A percentile compares a stretch with the other conserved stretches of the same genome.
Evolutionary conservation across 2,888 invertebrate genomes (phyloP).

Genomic region (Neuroscelio doddi): DNA sequence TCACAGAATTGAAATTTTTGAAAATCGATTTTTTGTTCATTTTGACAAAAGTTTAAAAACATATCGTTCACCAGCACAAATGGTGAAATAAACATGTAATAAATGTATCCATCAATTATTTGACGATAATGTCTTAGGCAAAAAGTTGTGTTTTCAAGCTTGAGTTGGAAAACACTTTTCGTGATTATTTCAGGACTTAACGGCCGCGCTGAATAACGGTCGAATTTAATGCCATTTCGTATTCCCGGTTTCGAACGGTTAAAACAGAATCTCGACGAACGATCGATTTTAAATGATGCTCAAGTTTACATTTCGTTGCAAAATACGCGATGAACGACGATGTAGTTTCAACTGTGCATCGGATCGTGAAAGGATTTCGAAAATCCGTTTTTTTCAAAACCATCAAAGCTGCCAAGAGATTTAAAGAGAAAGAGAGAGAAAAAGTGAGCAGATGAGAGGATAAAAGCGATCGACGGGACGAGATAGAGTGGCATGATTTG

Average conservation of each 20-base stretch:
- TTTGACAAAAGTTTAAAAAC: too few species aligned
- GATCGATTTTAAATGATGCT: slow-evolving; percentile 46
- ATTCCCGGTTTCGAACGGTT: slow-evolving; percentile 28
- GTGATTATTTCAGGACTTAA: slow-evolving; percentile 32
- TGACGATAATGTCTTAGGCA: slow-evolving; percentile 17
- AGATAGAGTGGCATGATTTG: slow-evolving; percentile 49
- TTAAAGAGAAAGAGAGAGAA: slow-evolving; percentile 33
- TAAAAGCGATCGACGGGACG: slow-evolving; percentile 39
- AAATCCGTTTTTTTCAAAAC: slow-evolving; percentile 44
- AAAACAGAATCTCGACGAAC: slow-evolving; percentile 40
- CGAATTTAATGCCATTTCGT: slow-evolving; percentile 34
- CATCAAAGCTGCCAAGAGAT: slow-evolving; percentile 44
- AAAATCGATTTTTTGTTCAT: too few species aligned
- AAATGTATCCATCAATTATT: background rate
- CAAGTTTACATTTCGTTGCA: slow-evolving; percentile 48
- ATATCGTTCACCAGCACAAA: background rate
- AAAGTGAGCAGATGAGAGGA: slow-evolving; percentile 39
- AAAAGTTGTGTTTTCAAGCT: slow-evolving; percentile 20
- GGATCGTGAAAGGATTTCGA: slow-evolving; percentile 45
- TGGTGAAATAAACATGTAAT: slow-evolving; percentile 14
- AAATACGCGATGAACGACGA: slow-evolving; percentile 41
- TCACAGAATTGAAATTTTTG: slow-evolving; percentile 15
- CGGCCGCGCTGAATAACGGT: slow-evolving; percentile 9
- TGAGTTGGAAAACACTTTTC: slow-evolving; percentile 23
- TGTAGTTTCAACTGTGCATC: slow-evolving; percentile 15